These are phyloP conservation scores for Percopsis transmontana DNA, from an alignment of 2,113 vertebrate species.

Conservation along the genomic window DNA sequence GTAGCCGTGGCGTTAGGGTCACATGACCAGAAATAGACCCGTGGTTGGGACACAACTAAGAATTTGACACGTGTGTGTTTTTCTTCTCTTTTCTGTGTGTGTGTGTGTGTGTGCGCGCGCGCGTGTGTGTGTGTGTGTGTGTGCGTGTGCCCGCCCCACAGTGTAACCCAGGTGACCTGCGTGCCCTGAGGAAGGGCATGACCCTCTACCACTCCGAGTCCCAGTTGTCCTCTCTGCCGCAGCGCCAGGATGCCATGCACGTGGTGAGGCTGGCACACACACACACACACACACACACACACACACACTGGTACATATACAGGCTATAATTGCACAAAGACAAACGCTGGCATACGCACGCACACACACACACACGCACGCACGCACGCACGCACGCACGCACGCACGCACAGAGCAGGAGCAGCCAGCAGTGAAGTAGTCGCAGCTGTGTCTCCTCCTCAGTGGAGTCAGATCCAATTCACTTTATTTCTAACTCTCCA, in stretches of 20 bases:
- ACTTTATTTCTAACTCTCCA: constrained; percentile 41
- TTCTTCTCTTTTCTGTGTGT: not conserved
- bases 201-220: constrained; percentile 93
- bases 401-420: constrained; percentile 11
- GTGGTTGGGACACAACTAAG: not conserved
- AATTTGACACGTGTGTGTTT: not conserved
- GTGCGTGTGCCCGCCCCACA: constrained; percentile 68
- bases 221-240: constrained; percentile 88
- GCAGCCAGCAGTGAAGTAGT: constrained; percentile 1
- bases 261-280: constrained; percentile 78
- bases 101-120: not conserved
- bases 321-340: not conserved
- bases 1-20: too few species aligned
- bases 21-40: constrained; percentile 1
- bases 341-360: not conserved
- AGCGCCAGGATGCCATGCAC: constrained; percentile 88
- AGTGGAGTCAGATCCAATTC: constrained; percentile 52
- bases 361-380: constrained; percentile 13
- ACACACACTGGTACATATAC: not conserved
- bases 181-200: constrained; percentile 89
- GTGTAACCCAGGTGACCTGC: constrained; percentile 85
- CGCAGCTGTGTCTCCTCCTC: constrained; percentile 10
- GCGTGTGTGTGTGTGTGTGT: constrained; percentile 21
- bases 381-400: constrained; percentile 12
- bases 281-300: not conserved